phyloP scores from a whole-genome alignment of 1,140 invertebrate species.

The Coenobita brevimanus region DNA sequence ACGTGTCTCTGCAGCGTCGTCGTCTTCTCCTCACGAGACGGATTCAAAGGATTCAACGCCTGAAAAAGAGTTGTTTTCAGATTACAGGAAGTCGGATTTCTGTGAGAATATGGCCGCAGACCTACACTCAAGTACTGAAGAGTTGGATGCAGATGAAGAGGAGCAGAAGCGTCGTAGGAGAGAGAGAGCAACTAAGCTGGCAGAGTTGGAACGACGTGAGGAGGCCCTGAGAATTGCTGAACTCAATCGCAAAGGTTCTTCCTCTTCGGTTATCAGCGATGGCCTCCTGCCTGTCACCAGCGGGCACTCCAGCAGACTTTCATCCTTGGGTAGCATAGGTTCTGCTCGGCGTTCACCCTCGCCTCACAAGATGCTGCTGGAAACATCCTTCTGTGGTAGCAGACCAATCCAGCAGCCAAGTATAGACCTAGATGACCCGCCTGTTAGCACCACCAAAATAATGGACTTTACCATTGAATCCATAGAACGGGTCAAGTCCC shows the following conservation, averaged over 20 bases:
- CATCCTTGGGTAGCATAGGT: slow-evolving; percentile 80
- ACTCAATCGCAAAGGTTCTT: slow-evolving; percentile 63
- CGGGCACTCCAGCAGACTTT: slow-evolving; percentile 85
- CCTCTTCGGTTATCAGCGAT: slow-evolving; percentile 72
- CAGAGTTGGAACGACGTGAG: slow-evolving; percentile 69
- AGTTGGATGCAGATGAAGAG: slow-evolving; percentile 83
- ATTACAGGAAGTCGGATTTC: slow-evolving; percentile 75
- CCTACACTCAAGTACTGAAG: slow-evolving; percentile 87
- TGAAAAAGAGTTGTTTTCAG: slow-evolving; percentile 81
- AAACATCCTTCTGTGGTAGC: slow-evolving; percentile 89
- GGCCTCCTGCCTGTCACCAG: slow-evolving; percentile 86
- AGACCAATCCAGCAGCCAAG: slow-evolving; percentile 71
- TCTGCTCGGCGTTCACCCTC: slow-evolving; percentile 82
- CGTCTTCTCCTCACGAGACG: slow-evolving; percentile 87
- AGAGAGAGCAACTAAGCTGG: slow-evolving; percentile 66
- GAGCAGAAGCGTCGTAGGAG: slow-evolving; percentile 72
- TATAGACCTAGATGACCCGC: slow-evolving; percentile 75
- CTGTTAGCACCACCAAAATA: slow-evolving; percentile 71
- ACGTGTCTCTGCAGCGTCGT: slow-evolving; percentile 89
- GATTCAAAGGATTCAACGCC: slow-evolving; percentile 84
- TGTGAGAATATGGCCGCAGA: slow-evolving; percentile 86
- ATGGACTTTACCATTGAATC: slow-evolving; percentile 67
- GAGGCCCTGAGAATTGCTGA: slow-evolving; percentile 70
- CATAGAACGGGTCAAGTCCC: slow-evolving; percentile 65
- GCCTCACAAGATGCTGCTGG: slow-evolving; percentile 89